Evolutionary conservation across 1,140 invertebrate genomes (phyloP).

Genomic region (Solen grandis): DNA sequence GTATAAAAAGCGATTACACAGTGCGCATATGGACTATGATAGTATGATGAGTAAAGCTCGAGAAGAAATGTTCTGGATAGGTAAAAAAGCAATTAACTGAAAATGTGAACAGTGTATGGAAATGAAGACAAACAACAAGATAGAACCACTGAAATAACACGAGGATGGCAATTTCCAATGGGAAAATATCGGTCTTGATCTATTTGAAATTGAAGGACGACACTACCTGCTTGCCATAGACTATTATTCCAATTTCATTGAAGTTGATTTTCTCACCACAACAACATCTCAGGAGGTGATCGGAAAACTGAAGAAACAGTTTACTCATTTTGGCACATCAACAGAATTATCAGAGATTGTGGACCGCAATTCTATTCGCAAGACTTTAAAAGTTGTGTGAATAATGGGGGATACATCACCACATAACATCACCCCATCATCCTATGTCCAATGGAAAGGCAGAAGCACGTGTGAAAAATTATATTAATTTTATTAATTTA

Average conservation of each 20-base stretch:
- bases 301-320: slow-evolving; percentile 59
- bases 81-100: slow-evolving; percentile 62
- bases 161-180: slow-evolving; percentile 60
- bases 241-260: slow-evolving; percentile 59
- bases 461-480: no score
- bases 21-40: no score
- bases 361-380: slow-evolving; percentile 56
- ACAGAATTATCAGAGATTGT: slow-evolving; percentile 44
- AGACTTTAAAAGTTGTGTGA: slow-evolving; percentile 50
- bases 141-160: slow-evolving; percentile 56
- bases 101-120: slow-evolving; percentile 61
- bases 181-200: slow-evolving; percentile 65
- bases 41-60: slow-evolving; percentile 57
- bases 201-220: slow-evolving; percentile 58
- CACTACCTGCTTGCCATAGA: slow-evolving; percentile 58
- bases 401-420: no score
- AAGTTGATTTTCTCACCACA: slow-evolving; percentile 52
- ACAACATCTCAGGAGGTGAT: slow-evolving; percentile 55
- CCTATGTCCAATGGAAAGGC: no score
- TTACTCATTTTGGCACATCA: slow-evolving; percentile 55
- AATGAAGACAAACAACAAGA: slow-evolving; percentile 37
- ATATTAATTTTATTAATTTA: no score
- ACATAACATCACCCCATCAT: no score
- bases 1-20: slow-evolving; percentile 40
- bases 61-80: slow-evolving; percentile 66